phyloP scores from a whole-genome alignment of 2,797 vertebrate species.

The Alosa sapidissima region DNA sequence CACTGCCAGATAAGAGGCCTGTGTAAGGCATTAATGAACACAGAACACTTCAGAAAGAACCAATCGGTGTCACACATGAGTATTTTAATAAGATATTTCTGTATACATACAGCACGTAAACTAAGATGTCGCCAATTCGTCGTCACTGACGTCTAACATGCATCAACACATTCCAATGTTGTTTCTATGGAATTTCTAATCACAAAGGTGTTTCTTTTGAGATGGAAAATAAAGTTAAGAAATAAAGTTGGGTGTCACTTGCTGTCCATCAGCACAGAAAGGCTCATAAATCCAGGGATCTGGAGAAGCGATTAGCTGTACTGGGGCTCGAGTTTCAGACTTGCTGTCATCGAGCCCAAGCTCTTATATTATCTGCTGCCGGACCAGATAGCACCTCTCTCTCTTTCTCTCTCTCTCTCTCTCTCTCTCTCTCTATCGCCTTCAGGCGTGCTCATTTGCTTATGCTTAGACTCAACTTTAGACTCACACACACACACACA shows the following conservation, averaged over 20 bases:
- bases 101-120: not conserved
- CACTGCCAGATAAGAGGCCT: not conserved
- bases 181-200: not conserved
- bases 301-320: slow-evolving; percentile 12
- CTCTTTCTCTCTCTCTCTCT: slow-evolving; percentile 30
- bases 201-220: not conserved
- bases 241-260: not conserved
- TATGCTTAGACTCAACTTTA: not conserved
- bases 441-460: slow-evolving; percentile 3
- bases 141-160: not conserved
- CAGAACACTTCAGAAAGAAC: not conserved
- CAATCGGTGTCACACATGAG: not conserved
- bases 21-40: not conserved
- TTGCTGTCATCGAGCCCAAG: slow-evolving; percentile 41
- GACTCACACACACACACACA: not conserved
- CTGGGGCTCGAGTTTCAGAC: slow-evolving; percentile 33
- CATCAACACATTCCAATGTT: not conserved
- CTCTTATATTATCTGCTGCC: not conserved
- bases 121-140: not conserved
- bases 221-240: not conserved
- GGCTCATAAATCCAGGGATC: not conserved
- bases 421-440: slow-evolving; percentile 31
- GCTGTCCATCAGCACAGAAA: not conserved
- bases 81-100: slow-evolving; percentile 4
- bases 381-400: slow-evolving; percentile 21